Evolutionary conservation across 2,888 invertebrate species (phyloP).

Genomic region (Charanyca ferruginea): DNA sequence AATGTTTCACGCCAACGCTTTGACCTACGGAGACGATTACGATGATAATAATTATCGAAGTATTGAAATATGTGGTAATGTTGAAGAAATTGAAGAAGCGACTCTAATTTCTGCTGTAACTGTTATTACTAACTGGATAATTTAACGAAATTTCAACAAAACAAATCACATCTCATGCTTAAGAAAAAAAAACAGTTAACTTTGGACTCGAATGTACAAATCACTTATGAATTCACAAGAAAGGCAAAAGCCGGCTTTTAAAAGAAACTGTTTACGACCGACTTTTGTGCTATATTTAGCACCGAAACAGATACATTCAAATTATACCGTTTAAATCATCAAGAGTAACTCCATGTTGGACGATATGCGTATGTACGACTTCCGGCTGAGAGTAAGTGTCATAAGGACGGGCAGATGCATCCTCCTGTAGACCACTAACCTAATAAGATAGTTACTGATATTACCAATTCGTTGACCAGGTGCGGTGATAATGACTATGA

Average conservation of each 20-base stretch:
- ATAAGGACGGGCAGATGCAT: conserved; percentile 18
- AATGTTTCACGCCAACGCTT: conserved; percentile 49
- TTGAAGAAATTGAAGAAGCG: conserved; percentile 3
- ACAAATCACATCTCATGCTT: neutral
- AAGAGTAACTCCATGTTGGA: conserved; percentile 31
- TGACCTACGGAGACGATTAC: conserved; percentile 37
- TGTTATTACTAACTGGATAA: neutral
- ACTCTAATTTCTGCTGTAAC: neutral
- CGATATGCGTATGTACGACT: conserved; percentile 38
- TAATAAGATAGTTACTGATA: conserved; percentile 36
- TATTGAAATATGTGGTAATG: neutral
- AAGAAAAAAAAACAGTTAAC: conserved; percentile 12
- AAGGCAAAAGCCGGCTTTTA: conserved; percentile 14
- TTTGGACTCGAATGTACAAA: conserved; percentile 13
- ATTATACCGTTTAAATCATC: conserved; percentile 49
- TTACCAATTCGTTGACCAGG: conserved; percentile 19
- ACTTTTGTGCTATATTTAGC: conserved; percentile 47
- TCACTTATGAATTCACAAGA: conserved; percentile 6
- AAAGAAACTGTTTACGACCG: conserved; percentile 6
- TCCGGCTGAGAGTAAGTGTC: conserved; percentile 27
- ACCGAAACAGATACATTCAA: conserved; percentile 25
- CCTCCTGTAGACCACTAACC: conserved; percentile 20
- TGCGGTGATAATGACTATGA: neutral
- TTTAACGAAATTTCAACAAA: neutral
- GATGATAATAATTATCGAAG: conserved; percentile 21